Conservation (phyloP, 2,797 vertebrate species). For the Discoglossus pictus region DNA sequence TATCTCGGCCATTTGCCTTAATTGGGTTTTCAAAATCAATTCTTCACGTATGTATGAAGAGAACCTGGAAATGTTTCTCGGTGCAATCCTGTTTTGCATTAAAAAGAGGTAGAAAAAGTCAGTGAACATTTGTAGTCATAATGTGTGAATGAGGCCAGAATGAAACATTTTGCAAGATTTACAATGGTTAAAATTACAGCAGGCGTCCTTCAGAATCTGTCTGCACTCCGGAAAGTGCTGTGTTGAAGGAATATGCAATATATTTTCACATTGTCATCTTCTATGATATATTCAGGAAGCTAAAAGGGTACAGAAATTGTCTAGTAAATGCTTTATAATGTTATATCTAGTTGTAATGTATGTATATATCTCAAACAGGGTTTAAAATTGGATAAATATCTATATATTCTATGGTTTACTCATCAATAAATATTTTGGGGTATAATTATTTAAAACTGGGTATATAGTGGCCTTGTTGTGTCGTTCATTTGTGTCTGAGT, state of each 20-base stretch:
- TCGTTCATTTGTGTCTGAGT: no score
- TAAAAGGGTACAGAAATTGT: no score
- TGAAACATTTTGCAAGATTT: constrained; percentile 12
- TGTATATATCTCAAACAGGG: no score
- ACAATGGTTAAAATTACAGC: constrained; percentile 7
- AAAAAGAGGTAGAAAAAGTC: constrained; percentile 1
- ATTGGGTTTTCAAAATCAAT: constrained; percentile 50
- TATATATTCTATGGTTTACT: no score
- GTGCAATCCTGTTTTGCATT: constrained; percentile 27
- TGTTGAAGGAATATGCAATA: neutral
- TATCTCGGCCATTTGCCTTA: constrained; percentile 46
- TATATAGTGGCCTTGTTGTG: no score
- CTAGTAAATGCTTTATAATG: no score
- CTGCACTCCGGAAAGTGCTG: neutral
- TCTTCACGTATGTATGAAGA: constrained; percentile 29
- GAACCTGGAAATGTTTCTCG: constrained; percentile 10
- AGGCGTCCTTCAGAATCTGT: constrained; percentile 19
- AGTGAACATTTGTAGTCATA: neutral
- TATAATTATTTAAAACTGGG: no score
- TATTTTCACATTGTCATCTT: neutral
- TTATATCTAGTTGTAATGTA: no score
- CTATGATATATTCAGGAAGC: neutral
- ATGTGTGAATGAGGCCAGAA: constrained; percentile 4
- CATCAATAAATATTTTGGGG: no score
- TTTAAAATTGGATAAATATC: no score